phyloP scores from a whole-genome alignment of 2,113 vertebrate species.

The Saccopteryx leptura region DNA sequence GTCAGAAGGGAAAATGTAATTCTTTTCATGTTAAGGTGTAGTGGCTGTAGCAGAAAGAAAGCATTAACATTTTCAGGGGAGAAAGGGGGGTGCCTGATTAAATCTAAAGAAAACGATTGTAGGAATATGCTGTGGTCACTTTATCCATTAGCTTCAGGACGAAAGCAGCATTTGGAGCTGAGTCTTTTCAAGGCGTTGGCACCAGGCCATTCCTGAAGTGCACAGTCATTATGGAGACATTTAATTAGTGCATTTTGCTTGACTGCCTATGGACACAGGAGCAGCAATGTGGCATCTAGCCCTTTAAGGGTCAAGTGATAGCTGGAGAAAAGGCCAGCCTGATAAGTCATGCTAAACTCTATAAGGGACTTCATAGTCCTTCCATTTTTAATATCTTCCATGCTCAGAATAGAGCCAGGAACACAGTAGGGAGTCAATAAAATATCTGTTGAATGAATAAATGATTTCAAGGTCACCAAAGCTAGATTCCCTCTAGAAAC shows the following conservation, averaged over 20 bases:
- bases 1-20: slow-evolving; percentile 64
- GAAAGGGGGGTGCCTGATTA: slow-evolving; percentile 63
- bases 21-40: slow-evolving; percentile 73
- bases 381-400: not conserved
- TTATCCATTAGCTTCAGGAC: slow-evolving; percentile 74
- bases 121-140: slow-evolving; percentile 66
- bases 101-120: slow-evolving; percentile 77
- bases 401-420: not conserved
- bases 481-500: slow-evolving; percentile 21
- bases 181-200: slow-evolving; percentile 77
- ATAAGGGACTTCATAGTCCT: not conserved
- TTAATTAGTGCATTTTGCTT: slow-evolving; percentile 83
- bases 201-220: slow-evolving; percentile 75
- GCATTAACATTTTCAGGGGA: slow-evolving; percentile 69
- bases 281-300: slow-evolving; percentile 61
- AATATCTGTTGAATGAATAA: slow-evolving; percentile 44
- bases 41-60: slow-evolving; percentile 53
- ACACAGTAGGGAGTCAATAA: slow-evolving; percentile 19
- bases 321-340: slow-evolving; percentile 33
- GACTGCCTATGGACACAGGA: slow-evolving; percentile 66
- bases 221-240: slow-evolving; percentile 76
- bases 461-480: not conserved
- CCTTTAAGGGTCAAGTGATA: slow-evolving; percentile 61
- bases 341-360: slow-evolving; percentile 40
- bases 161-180: slow-evolving; percentile 70